Conservation (phyloP, 1,140 invertebrate genomes). For the Heliconius himera region DNA sequence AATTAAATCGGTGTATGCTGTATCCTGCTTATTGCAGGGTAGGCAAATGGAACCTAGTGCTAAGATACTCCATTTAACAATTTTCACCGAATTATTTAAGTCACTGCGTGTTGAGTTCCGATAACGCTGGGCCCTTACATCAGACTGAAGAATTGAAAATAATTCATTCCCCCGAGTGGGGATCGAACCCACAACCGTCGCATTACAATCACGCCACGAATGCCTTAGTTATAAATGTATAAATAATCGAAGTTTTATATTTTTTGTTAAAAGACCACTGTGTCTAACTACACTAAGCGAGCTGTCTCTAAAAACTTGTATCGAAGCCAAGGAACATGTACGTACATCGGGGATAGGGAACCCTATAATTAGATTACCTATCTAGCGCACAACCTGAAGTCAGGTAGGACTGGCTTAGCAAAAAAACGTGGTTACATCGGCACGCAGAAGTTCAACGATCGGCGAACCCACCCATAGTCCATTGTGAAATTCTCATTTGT, state of each 20-base stretch:
- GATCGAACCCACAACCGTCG: too few relatives aligned
- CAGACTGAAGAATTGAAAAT: too few relatives aligned
- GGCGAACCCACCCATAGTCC: slow-evolving; percentile 47
- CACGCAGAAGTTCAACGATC: slow-evolving; percentile 62
- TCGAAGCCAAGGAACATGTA: slow-evolving; percentile 36
- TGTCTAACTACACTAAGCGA: slow-evolving; percentile 23
- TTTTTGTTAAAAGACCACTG: background rate
- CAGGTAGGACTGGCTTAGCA: slow-evolving; percentile 61
- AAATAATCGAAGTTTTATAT: background rate
- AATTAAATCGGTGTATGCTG: too few relatives aligned
- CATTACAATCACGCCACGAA: too few relatives aligned
- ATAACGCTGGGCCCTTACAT: too few relatives aligned
- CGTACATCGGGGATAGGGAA: slow-evolving; percentile 50
- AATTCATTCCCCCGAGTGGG: too few relatives aligned
- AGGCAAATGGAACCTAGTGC: too few relatives aligned
- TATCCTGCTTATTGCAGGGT: too few relatives aligned
- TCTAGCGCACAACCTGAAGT: slow-evolving; percentile 57
- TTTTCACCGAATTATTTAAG: too few relatives aligned
- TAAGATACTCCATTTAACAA: too few relatives aligned
- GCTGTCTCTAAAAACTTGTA: slow-evolving; percentile 49
- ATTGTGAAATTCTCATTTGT: slow-evolving; percentile 42
- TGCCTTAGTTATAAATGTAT: background rate
- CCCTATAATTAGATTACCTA: slow-evolving; percentile 72
- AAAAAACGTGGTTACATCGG: slow-evolving; percentile 60
- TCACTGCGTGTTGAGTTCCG: too few relatives aligned